Percentiles rank a stretch among this genome's conserved stretches.
Conservation (phyloP, 2,113 vertebrate species). For the Psittacus erithacus region DNA sequence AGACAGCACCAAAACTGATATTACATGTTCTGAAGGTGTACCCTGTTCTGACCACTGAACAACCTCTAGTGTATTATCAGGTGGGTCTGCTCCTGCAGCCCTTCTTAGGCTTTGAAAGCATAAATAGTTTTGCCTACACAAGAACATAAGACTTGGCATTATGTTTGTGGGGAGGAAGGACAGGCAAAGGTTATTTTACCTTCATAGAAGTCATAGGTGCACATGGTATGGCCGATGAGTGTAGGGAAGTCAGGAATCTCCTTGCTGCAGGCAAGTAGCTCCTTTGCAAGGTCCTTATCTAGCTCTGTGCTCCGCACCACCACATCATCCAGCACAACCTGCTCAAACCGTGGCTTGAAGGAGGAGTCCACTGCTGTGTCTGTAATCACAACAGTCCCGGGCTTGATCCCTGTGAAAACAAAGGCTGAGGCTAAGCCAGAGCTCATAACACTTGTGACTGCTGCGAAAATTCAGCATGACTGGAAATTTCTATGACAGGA, state of each 20-base stretch:
- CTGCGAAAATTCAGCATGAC: neutral
- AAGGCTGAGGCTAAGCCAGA: neutral
- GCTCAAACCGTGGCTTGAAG: constrained; percentile 82
- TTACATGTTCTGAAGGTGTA: neutral
- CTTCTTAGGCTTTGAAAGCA: neutral
- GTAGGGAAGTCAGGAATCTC: constrained; percentile 74
- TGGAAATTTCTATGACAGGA: neutral
- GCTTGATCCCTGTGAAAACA: constrained; percentile 73
- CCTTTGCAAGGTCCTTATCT: constrained; percentile 77
- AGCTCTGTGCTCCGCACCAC: constrained; percentile 84
- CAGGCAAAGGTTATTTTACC: constrained; percentile 54
- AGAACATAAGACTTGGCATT: no score
- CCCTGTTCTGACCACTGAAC: neutral
- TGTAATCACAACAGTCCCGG: constrained; percentile 84
- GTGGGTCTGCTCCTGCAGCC: neutral
- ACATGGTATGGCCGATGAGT: constrained; percentile 84
- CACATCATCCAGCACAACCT: constrained; percentile 84
- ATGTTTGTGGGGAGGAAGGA: accelerated
- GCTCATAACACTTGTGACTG: neutral
- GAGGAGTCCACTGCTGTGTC: constrained; percentile 83
- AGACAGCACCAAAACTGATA: no score
- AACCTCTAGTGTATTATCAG: neutral
- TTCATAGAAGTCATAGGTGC: constrained; percentile 90
- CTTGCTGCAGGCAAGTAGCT: constrained; percentile 81
- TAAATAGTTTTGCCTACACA: accelerated